A percentile compares a stretch with the other conserved stretches of the same genome.
phyloP scores from a whole-genome alignment of 37 sponge, comb jelly and placozoan genomes.

The Halichondria panicea region DNA sequence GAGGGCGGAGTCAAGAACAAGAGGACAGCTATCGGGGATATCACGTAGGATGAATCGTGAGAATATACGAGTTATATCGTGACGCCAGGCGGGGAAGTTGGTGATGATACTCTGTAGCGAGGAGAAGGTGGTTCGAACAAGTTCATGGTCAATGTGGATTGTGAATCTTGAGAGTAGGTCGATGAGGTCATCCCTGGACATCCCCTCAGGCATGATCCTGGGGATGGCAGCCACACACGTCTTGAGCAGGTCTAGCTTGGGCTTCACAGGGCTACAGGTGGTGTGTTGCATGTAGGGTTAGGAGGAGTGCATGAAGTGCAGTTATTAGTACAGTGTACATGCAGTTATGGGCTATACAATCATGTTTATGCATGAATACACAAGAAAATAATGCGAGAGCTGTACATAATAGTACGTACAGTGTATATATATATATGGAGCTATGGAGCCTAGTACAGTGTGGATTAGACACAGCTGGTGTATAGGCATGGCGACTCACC shows the following conservation, averaged over 20 bases:
- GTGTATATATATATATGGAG: too few species aligned
- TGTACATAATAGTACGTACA: too few species aligned
- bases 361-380: too few species aligned
- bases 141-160: constrained; percentile 90
- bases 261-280: constrained; percentile 59
- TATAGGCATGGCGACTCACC: constrained; percentile 2
- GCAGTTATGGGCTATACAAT: not conserved
- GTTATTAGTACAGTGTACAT: not conserved
- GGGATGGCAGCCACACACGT: constrained; percentile 98
- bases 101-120: constrained; percentile 78
- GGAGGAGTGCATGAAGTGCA: not conserved
- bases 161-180: constrained; percentile 87
- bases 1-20: constrained; percentile 72
- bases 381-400: too few species aligned
- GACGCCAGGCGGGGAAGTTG: constrained; percentile 71
- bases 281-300: not conserved
- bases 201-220: constrained; percentile 71
- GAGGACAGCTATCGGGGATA: constrained; percentile 87
- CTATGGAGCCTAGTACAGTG: not conserved
- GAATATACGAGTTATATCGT: constrained; percentile 66
- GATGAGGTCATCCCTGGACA: constrained; percentile 71
- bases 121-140: constrained; percentile 64
- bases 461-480: too few species aligned
- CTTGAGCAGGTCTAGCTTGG: constrained; percentile 89
- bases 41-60: constrained; percentile 80